Evolutionary conservation across 2,113 vertebrate species (phyloP), one percentile per base, ranked within the genome.

Genomic region (Forbesichthys papilliferus): DNA sequence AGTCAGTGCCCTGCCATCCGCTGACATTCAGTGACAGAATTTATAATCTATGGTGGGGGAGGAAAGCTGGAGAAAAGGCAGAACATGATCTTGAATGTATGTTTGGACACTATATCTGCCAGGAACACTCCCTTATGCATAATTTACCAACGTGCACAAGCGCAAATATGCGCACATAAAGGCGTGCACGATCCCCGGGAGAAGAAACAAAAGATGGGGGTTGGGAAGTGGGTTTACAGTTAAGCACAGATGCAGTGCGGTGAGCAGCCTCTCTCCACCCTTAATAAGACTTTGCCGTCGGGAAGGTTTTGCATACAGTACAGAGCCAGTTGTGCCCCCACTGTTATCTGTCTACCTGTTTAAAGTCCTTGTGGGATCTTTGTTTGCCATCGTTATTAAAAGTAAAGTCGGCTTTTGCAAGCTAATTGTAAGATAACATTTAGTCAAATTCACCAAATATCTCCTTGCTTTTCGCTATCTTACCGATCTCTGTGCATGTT

Each of bases 151-250:
- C 64, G 47, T 48, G 64, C 62, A 69, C 73, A 46, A 60, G 69
- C 34, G 46, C 54, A 55, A 8, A 61, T 54, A 58, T 76, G 3
- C 34, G 34, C 34, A 27, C 64, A 66, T 53, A 5, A 33, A 42
- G 13, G 8, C 51, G 47, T 27, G 27, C 75, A 68, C 20, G 66
- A 71, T 73, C 61, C 68, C 74, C 73, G 65, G 48, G 62, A 66
- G 79, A 77, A 68, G 20, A 6, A 61, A 82, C 61, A 63, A 74
- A 84, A 68, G 77, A 64, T 72, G 62, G 46, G 14, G 66, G 66
- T 5, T 5, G 7, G 7, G 36, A 5, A 8, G 36, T 27, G 36
- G 36, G 36, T 42, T 51, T 73, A 69, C 51, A 48, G 71, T 84
- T 84, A 77, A 79, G 62, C 66, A 75, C 61, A 55, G 63, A 77